These are phyloP conservation scores for Melipona bicolor DNA, from an alignment of 2,888 invertebrate genomes.

Conservation along the genomic window DNA sequence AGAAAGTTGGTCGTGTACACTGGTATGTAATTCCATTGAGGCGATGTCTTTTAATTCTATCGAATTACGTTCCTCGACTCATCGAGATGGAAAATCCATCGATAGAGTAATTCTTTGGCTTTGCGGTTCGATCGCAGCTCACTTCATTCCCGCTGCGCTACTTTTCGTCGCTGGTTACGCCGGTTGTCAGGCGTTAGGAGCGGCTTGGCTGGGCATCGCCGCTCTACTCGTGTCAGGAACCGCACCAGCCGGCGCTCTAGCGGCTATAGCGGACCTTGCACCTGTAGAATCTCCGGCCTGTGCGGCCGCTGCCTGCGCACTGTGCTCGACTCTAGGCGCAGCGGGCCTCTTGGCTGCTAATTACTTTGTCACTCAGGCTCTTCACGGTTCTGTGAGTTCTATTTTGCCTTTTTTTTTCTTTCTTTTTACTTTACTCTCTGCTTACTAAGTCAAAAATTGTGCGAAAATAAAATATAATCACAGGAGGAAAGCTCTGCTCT, in stretches of 20 bases:
- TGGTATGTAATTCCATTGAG: constrained; percentile 76
- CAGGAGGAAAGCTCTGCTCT: no score
- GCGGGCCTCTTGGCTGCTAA: constrained; percentile 86
- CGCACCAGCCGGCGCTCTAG: constrained; percentile 86
- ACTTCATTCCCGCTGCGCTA: constrained; percentile 86
- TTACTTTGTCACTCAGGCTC: constrained; percentile 86
- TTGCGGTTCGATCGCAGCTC: constrained; percentile 82
- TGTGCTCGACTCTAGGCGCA: constrained; percentile 86
- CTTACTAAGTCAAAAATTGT: neutral
- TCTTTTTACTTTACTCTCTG: neutral
- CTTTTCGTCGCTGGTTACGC: constrained; percentile 87
- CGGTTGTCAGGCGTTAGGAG: constrained; percentile 86
- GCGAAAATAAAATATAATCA: no score
- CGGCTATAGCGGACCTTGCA: constrained; percentile 87
- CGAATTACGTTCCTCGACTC: neutral
- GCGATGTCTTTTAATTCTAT: neutral
- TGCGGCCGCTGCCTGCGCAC: constrained; percentile 82
- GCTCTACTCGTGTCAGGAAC: constrained; percentile 86
- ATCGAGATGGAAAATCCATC: neutral
- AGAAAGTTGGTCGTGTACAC: constrained; percentile 86
- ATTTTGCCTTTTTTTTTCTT: neutral
- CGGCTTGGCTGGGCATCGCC: constrained; percentile 86
- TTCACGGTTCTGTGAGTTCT: constrained; percentile 86
- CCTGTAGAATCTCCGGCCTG: constrained; percentile 84
- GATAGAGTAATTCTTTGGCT: neutral